Base-by-base conservation (phyloP, 2,797 vertebrate genomes). In the Rhabdomys pumilio region DNA sequence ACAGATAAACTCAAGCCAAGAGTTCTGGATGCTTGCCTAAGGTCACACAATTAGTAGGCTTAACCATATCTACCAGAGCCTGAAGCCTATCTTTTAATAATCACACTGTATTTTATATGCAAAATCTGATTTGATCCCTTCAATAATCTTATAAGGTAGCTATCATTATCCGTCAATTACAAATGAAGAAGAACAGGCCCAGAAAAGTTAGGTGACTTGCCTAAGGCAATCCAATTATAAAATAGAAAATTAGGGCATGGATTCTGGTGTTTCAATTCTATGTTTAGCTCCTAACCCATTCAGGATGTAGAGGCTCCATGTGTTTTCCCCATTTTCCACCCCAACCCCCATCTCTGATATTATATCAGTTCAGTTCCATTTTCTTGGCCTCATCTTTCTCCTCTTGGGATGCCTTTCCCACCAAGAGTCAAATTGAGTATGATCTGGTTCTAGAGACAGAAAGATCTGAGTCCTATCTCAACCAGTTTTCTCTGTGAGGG, bases 81-180 rank as follows among this genome's bases (percentile, higher is more conserved):
- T 38, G 89, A 92, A 55, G 7, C 13, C 17, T 12, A 47, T 91
- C 38, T 80, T 94, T 88, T 26, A 88, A 76, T 83, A 44, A 75
- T 53, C 53, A 57, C 22, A 83, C 72, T 12, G 0, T 26, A 50
- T 55, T 86, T 97, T 47, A 76, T 65, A 34, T 31, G 88, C 63
- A 93, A 55, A 88, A 93, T 79, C 57, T 90, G 67, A 91, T 91
- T 83, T 75, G 80, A 61, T 92, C 75, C 29, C 17, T 72, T 83
- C 73, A 83, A 61, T 57, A 91, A 69, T 94, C 67, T 38, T 72
- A 26, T 76, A 89, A 90, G 34, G 63, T 84, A 84, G n/a, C 31
- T 81, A 75, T 75, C n/a, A 83, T 93, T 90, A 38, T 76, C 26
- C 2, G 8, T 89, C 6, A 80, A 93, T 96, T 95, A 91, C n/a